Evolutionary conservation across 2,888 invertebrate genomes (phyloP), one percentile per base, ranked within the genome.

Genomic region (Aphodius granarius): DNA sequence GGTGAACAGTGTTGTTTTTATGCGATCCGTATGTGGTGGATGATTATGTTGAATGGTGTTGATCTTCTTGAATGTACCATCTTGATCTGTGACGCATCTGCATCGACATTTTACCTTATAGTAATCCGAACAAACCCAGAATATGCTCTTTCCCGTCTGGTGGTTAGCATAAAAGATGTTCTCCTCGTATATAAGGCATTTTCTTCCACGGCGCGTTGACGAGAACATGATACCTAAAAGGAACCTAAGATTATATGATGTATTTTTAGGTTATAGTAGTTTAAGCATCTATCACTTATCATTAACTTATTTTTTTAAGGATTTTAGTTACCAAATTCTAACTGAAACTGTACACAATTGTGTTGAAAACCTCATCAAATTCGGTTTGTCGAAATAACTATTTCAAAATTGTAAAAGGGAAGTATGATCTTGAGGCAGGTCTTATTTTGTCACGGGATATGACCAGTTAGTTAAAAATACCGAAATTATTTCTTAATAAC

Each of bases 101-200:
- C 81, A 81, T 77, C 82, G 82, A 72, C 85, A 85, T 76, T 82
- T 83, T 17, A 82, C 82, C 72, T 81, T 83, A 64, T 82, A 81
- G 74, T 84, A 84, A 66, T 81, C 78, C 0, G 81, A 77, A 72
- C 84, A 84, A 15, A 83, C 81, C 84, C 84, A 84, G 78, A 85
- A 85, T 18, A 81, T 81, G 17, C 80, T 79, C 17, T 78, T 79
- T 21, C 78, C 78, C 73, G 76, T 76, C 16, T 79, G 75, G 64
- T 82, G 83, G 73, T 84, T 84, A 20, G 82, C 73, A 75, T 83
- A 83, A 75, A 81, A 84, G 20, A 82, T 76, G 74, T 83, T 80
- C 20, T 82, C 79, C n/a, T 82, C 74, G 66, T 80, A 79, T n/a
- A 83, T 76, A 77, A 84, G 78, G 73, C 83, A 83, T 66, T 78